Evolutionary conservation across 2,113 vertebrate genomes (phyloP).

Genomic region (Corythaixoides concolor): DNA sequence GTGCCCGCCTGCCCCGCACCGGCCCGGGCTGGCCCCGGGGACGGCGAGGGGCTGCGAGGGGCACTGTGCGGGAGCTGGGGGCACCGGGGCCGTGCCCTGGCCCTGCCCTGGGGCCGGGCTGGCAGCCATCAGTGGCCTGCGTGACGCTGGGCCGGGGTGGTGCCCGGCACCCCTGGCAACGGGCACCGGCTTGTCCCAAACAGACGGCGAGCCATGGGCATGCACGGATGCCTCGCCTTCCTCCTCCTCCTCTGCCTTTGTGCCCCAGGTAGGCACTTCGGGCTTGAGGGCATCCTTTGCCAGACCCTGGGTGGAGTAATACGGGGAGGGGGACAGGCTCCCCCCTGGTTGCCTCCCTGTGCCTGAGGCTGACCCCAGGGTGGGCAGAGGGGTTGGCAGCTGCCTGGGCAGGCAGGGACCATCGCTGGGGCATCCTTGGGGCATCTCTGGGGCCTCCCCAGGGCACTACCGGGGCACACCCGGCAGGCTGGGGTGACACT

Average conservation of each 20-base stretch:
- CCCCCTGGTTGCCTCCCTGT: too few species aligned
- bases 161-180: slow-evolving; percentile 33
- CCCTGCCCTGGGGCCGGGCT: not conserved
- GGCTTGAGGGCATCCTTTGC: rapidly evolving
- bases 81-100: not conserved
- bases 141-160: not conserved
- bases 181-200: slow-evolving; percentile 32
- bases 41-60: not conserved
- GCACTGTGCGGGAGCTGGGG: not conserved
- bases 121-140: not conserved
- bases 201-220: slow-evolving; percentile 18
- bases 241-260: not conserved
- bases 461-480: not conserved
- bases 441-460: not conserved
- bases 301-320: not conserved
- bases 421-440: not conserved
- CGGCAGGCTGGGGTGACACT: not conserved
- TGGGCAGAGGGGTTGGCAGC: not conserved
- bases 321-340: not conserved
- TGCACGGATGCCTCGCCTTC: not conserved
- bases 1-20: not conserved
- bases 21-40: not conserved
- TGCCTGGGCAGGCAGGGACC: not conserved
- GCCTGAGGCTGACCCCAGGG: not conserved
- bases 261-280: slow-evolving; percentile 2